These are phyloP conservation scores for Eretmocerus hayati DNA, from an alignment of 2,888 invertebrate genomes.

Conservation along the genomic window DNA sequence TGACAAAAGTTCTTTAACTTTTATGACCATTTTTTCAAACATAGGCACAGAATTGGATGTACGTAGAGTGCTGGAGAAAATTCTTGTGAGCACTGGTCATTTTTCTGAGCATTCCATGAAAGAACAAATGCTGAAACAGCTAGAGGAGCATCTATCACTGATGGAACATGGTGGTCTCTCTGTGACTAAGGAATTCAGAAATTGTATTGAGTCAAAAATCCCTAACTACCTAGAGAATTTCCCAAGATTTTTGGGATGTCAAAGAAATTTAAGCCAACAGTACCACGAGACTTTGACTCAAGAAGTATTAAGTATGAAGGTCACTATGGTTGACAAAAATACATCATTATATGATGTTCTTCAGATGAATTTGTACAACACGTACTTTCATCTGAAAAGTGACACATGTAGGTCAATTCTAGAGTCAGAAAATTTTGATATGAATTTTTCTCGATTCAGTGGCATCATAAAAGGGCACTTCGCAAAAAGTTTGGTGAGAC, in stretches of 20 bases:
- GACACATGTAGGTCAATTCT: neutral
- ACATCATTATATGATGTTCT: slow-evolving; percentile 3
- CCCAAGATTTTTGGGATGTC: neutral
- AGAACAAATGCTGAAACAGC: neutral
- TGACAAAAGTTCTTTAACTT: neutral
- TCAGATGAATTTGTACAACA: neutral
- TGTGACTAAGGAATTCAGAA: neutral
- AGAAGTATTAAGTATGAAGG: slow-evolving; percentile 4
- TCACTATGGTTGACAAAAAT: neutral
- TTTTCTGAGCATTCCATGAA: neutral
- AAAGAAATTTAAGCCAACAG: too few species aligned
- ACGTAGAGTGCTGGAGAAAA: neutral
- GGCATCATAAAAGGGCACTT: slow-evolving; percentile 5
- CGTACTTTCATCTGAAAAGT: neutral
- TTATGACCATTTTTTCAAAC: neutral
- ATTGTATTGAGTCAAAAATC: neutral
- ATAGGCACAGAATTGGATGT: neutral
- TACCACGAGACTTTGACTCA: neutral
- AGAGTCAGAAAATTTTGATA: neutral
- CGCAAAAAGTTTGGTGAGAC: slow-evolving; percentile 4
- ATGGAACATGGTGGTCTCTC: neutral
- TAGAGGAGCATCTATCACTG: neutral
- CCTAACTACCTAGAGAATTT: neutral
- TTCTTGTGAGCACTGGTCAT: neutral
- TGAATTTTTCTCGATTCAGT: neutral